phyloP scores from a whole-genome alignment of 2,888 invertebrate species.

The Coronaproctus castanopsis region DNA sequence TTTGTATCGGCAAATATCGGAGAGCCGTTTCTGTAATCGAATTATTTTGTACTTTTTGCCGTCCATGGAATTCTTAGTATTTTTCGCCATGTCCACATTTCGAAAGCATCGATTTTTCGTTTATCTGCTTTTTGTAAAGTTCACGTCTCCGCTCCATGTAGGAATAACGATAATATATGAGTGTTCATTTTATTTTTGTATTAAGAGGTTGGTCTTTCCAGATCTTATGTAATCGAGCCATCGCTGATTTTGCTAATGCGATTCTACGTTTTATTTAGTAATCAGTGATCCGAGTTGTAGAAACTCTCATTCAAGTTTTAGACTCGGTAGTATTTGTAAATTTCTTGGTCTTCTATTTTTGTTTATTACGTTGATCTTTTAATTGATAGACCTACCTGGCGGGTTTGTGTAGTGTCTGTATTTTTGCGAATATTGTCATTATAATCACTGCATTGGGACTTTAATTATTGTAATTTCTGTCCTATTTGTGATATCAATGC shows the following conservation, averaged over 20 bases:
- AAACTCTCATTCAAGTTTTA: too few species aligned
- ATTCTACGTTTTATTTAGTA: not conserved
- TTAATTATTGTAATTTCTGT: too few species aligned
- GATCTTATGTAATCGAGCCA: not conserved
- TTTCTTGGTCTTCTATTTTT: too few species aligned
- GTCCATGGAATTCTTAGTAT: not conserved
- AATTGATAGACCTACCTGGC: too few species aligned
- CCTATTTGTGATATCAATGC: too few species aligned
- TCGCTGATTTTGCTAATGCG: not conserved
- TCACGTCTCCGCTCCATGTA: not conserved
- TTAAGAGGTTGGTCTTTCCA: not conserved
- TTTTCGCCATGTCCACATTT: not conserved
- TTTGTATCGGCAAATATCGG: not conserved
- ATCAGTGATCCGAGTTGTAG: too few species aligned
- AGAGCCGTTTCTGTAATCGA: not conserved
- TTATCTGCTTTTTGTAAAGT: not conserved
- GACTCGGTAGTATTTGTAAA: too few species aligned
- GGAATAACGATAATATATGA: not conserved
- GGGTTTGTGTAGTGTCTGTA: too few species aligned
- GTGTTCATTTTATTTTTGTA: not conserved
- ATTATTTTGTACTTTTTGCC: not conserved
- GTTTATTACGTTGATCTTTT: too few species aligned
- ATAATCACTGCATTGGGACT: too few species aligned
- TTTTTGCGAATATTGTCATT: too few species aligned
- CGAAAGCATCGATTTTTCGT: not conserved